Evolutionary conservation across 2,113 vertebrate species (phyloP).

Genomic region (Melierax canorus): DNA sequence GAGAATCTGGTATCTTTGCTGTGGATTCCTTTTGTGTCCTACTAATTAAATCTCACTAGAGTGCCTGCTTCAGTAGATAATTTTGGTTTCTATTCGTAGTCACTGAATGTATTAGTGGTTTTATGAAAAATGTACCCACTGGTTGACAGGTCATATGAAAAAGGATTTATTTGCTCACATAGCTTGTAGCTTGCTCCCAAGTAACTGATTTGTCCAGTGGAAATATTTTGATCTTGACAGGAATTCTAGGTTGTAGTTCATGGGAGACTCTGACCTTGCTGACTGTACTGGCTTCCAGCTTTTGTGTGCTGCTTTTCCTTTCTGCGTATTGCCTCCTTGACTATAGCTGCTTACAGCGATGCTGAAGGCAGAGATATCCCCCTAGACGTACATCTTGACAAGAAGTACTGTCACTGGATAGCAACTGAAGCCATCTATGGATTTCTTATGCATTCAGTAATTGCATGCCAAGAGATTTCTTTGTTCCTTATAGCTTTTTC

Average conservation of each 20-base stretch:
- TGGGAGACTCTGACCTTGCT: not conserved
- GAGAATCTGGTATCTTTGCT: not conserved
- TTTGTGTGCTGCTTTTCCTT: not conserved
- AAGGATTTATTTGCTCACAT: not conserved
- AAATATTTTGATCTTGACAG: not conserved
- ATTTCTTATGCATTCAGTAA: not conserved
- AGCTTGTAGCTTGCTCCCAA: not conserved
- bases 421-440: not conserved
- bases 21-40: not conserved
- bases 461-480: not conserved
- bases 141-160: not conserved
- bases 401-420: not conserved
- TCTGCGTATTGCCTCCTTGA: not conserved
- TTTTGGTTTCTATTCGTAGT: not conserved
- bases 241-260: not conserved
- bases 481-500: not conserved
- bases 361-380: not conserved
- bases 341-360: not conserved
- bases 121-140: not conserved
- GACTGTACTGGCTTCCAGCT: not conserved
- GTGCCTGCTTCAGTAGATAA: not conserved
- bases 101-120: not conserved
- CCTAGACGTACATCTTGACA: not conserved
- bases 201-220: not conserved
- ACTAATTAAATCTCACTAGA: not conserved